Conservation (phyloP, 2,797 vertebrate species). For the Salmo trutta region DNA sequence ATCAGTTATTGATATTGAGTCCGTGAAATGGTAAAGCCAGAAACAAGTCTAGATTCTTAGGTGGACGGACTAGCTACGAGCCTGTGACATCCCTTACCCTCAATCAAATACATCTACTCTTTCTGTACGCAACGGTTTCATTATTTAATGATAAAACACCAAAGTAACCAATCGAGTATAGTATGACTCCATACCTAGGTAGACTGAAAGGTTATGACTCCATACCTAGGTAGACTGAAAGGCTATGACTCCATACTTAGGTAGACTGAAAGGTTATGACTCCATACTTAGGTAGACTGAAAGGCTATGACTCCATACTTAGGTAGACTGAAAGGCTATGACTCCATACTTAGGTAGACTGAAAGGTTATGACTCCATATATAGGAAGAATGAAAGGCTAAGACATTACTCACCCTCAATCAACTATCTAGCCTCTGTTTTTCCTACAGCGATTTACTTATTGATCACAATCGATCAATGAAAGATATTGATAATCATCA, state of each 20-base stretch:
- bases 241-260: too few relatives aligned
- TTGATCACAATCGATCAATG: slow-evolving; percentile 3
- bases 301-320: too few relatives aligned
- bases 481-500: slow-evolving; percentile 3
- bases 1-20: slow-evolving; percentile 59
- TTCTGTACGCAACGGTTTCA: neutral
- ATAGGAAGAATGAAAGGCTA: neutral
- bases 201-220: too few relatives aligned
- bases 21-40: slow-evolving; percentile 15
- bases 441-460: neutral
- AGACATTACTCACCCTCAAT: neutral
- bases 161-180: neutral
- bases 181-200: neutral
- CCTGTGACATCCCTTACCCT: neutral
- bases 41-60: neutral
- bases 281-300: too few relatives aligned
- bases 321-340: too few relatives aligned
- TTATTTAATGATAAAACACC: neutral
- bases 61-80: neutral
- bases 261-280: too few relatives aligned
- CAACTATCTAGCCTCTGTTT: neutral
- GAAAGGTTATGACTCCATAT: too few relatives aligned
- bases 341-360: too few relatives aligned
- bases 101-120: neutral
- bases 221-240: too few relatives aligned